These are phyloP conservation scores for Cerastoderma edule DNA, from an alignment of 2,888 invertebrate genomes.

Conservation along the genomic window DNA sequence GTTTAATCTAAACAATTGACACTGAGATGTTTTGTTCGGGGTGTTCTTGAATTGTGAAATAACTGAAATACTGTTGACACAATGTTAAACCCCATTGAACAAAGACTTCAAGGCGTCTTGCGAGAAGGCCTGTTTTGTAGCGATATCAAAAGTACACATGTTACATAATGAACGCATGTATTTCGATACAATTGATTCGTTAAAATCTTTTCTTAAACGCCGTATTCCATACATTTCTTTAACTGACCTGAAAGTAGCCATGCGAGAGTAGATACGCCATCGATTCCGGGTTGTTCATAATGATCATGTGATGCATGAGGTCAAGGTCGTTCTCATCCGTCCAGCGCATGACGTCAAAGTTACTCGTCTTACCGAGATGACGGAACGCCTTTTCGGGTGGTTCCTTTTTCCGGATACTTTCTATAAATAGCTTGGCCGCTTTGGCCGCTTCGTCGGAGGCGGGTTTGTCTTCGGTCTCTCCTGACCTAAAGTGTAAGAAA, in stretches of 20 bases:
- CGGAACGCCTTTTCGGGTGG: slow-evolving; percentile 44
- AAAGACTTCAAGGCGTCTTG: too few relatives aligned
- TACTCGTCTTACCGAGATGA: slow-evolving; percentile 59
- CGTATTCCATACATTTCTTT: too few relatives aligned
- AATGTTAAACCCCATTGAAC: too few relatives aligned
- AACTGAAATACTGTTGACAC: too few relatives aligned
- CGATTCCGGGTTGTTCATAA: slow-evolving; percentile 72
- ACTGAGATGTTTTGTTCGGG: too few relatives aligned
- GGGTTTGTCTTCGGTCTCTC: slow-evolving; percentile 21
- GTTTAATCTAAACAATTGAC: too few relatives aligned
- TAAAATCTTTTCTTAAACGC: not conserved
- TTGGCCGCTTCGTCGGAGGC: slow-evolving; percentile 42
- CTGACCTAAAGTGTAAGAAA: not conserved
- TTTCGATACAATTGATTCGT: not conserved
- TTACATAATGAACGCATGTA: too few relatives aligned
- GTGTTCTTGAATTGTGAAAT: too few relatives aligned
- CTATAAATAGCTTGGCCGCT: slow-evolving; percentile 52
- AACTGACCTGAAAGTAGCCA: slow-evolving; percentile 55
- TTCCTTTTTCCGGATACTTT: slow-evolving; percentile 54
- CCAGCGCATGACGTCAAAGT: slow-evolving; percentile 67
- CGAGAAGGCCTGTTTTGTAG: too few relatives aligned
- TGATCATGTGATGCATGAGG: slow-evolving; percentile 75
- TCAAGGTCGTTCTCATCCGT: slow-evolving; percentile 72
- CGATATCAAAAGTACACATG: too few relatives aligned
- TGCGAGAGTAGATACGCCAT: slow-evolving; percentile 68